Base-by-base conservation (phyloP, 2,113 vertebrate genomes). In the Macroglossus sobrinus region DNA sequence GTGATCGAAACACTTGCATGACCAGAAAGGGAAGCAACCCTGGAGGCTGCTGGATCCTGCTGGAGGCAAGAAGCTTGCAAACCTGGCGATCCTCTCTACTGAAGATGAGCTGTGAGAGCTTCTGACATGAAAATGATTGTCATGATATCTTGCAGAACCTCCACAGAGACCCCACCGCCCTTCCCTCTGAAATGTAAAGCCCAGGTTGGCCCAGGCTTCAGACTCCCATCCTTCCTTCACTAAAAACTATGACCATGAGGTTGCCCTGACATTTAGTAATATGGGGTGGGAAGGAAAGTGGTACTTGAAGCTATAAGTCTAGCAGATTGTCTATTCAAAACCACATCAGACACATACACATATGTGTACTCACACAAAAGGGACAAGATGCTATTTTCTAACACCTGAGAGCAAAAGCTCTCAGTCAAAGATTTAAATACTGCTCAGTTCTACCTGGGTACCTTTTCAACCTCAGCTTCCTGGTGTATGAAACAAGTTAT, bases 161-260 rank as follows among this genome's bases (percentile, higher is more conserved):
- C 0, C 1, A 26, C 1, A 9, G 53, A 90, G 30, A 11, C 2
- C 13, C 13, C 13, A 53, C 24, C 16, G 45, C 18, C 21, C 10
- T 24, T 33, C 72, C 11, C 12, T 38, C 59, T 22, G 55, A 93
- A 33, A 47, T 18, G 16, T 18, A 72, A 72, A 15, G 59, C 43
- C 61, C 11, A 68, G 18, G 19, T n/a, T 38, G 63, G 35, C 19
- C 19, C 59, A n/a, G 26, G 80, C 59, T 4, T 45, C 21, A 9
- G 79, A 40, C 59, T 96, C 71, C 24, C 50, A 33, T 12, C 24
- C 24, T 53, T 64, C 33, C 53, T 63, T 84, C 69, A 28, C 4
- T 26, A 78, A 71, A n/a, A 78, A 78, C 7, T 9, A 68, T 11
- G 68, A 68, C 35, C 11, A 4, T 47, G 59, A 47, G 13, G 3